Base-by-base conservation (phyloP, 2,888 invertebrate genomes). In the Furcula furcula region DNA sequence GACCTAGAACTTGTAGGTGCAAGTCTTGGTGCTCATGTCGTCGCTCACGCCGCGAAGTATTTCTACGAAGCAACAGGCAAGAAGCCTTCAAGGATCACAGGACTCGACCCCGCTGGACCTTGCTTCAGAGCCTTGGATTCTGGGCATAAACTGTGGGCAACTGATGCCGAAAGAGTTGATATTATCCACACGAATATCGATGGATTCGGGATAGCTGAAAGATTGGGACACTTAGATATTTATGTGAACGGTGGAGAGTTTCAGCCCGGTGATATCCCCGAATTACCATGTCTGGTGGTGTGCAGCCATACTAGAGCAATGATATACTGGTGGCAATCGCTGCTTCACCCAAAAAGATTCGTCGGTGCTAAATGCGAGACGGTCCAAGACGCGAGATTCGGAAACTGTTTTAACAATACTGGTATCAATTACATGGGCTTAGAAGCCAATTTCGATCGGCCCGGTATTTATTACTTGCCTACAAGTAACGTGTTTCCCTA, bases 181-280 rank as follows among this genome's bases (percentile, higher is more conserved):
- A 55, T 84, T 0, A 21, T 88, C 0, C 88, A 88, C 18, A 86
- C 88, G 0, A 88, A 88, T 36, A 87, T 88, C 1, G 88, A 88
- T 15, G 88, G 87, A 0, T 88, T 88, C 33, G 88, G 88, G 0
- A 84, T 79, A 2, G 85, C 88, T 0, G 81, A 86, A 30, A 53
- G 65, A 0, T 25, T 86, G 0, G 87, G 86, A 0, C 84, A 87
- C 34, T 46, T 88, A 0, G 88, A 88, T 21, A 76, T 77, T 23
- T 88, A 88, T 21, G 82, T 70, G 0, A 88, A 88, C 10, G 88
- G 88, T 0, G 88, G 87, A 0, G 88, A 88, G 29, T 88, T 55
- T 13, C 88, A 88, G 44, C 87, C 87, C 0, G 28, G 76, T 0
- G 86, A 86, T 29, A 61, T 87, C 0, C 73, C 77, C 0, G 74